phyloP scores from a whole-genome alignment of 2,888 invertebrate species.

The Galerucella nymphaeae region DNA sequence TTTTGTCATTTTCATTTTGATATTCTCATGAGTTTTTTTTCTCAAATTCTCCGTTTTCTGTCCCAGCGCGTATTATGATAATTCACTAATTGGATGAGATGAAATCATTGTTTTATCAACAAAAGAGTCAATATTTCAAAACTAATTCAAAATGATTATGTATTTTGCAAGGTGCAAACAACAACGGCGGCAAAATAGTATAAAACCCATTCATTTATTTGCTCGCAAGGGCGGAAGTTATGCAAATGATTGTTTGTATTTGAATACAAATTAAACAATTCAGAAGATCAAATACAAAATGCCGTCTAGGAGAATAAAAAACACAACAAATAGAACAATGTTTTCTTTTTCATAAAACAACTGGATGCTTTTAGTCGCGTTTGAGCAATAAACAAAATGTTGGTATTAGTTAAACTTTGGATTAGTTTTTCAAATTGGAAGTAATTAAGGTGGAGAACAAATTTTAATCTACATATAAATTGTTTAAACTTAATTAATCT shows the following conservation, averaged over 20 bases:
- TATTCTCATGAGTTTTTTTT: too few species aligned
- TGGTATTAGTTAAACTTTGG: too few species aligned
- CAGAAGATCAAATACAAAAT: constrained; percentile 38
- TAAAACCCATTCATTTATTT: constrained; percentile 17
- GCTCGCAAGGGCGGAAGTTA: constrained; percentile 37
- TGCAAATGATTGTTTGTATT: constrained; percentile 42
- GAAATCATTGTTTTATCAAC: too few species aligned
- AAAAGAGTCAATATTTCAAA: too few species aligned
- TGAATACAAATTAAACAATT: constrained; percentile 43
- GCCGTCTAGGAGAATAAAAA: neutral
- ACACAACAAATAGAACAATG: neutral
- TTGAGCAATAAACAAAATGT: neutral
- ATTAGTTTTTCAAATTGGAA: too few species aligned
- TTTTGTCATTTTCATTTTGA: too few species aligned
- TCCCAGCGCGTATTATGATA: too few species aligned
- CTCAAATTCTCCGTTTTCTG: too few species aligned
- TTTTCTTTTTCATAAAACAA: neutral
- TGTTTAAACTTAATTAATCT: too few species aligned
- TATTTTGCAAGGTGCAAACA: neutral
- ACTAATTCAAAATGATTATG: neutral
- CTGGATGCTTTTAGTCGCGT: neutral
- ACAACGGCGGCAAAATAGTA: neutral
- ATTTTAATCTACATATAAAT: too few species aligned
- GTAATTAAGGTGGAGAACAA: too few species aligned
- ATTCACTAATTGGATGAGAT: too few species aligned